These are phyloP conservation scores for Halichoeres trimaculatus DNA, from an alignment of 2,113 vertebrate species.

Conservation along the genomic window DNA sequence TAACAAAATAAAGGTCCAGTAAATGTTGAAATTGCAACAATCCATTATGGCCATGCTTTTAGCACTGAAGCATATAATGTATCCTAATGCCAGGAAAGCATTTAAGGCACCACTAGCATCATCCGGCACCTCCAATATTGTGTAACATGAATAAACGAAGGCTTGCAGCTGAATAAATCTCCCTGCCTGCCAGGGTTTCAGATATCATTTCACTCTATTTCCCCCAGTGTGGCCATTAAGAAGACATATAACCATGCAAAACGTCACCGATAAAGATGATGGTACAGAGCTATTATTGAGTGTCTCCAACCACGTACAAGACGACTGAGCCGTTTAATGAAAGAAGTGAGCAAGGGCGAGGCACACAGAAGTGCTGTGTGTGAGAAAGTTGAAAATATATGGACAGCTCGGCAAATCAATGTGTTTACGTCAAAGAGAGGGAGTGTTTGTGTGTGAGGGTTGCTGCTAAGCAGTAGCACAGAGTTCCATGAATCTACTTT, in stretches of 20 bases:
- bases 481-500: slow-evolving; percentile 32
- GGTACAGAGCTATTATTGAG: slow-evolving; percentile 43
- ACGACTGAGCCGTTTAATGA: slow-evolving; percentile 49
- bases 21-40: slow-evolving; percentile 11
- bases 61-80: slow-evolving; percentile 10
- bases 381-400: slow-evolving; percentile 27
- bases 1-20: slow-evolving; percentile 7
- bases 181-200: slow-evolving; percentile 25
- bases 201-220: slow-evolving; percentile 50
- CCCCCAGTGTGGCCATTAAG: slow-evolving; percentile 52
- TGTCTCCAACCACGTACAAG: slow-evolving; percentile 47
- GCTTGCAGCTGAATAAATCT: slow-evolving; percentile 47
- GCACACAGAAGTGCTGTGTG: neutral
- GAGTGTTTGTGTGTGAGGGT: slow-evolving; percentile 20
- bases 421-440: slow-evolving; percentile 27
- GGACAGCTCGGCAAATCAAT: slow-evolving; percentile 33
- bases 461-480: slow-evolving; percentile 1
- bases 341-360: slow-evolving; percentile 12
- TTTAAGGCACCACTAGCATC: slow-evolving; percentile 19
- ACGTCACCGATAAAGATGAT: slow-evolving; percentile 63
- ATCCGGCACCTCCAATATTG: slow-evolving; percentile 14
- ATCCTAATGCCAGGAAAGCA: slow-evolving; percentile 36
- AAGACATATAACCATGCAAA: slow-evolving; percentile 60
- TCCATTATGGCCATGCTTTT: slow-evolving; percentile 1
- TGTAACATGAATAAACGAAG: slow-evolving; percentile 45